Base-by-base conservation (phyloP, 2,888 invertebrate genomes). In the Abrostola triplasia region DNA sequence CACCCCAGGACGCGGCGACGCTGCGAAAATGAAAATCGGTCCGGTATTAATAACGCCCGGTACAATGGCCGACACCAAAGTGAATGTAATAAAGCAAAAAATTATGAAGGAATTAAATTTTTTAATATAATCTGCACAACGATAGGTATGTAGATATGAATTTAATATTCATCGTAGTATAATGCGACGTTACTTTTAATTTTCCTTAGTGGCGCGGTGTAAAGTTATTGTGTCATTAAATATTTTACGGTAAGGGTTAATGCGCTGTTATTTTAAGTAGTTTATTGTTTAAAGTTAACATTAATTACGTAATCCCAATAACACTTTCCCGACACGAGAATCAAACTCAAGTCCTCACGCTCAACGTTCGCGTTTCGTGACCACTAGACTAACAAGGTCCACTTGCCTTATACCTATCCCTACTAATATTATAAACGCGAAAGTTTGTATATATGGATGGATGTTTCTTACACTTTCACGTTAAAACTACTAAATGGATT, bases 1-100 rank as follows among this genome's bases (percentile, higher is more conserved):
- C 70, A 75, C 79, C 83, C 79, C 77, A 56, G 72, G 72, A 73
- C 73, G 81, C 68, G 67, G 76, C 73, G 72, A 73, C 73, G 81
- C 67, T 67, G 76, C 64, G 79, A 82, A 87, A 90, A 89, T 89
- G 84, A 89, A 88, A 91, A 89, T 89, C 85, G 84, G 81, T 77
- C 74, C 77, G 70, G 83, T 76, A 85, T 86, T 88, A 87, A 88
- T 88, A 88, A 87, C 74, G 74, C 76, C 68, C 59, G 71, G 65
- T 76, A 73, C 83, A 86, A 87, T 85, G 71, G 76, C 66, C 73
- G 75, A 70, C 79, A 64, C 76, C 79, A 79, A 82, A 76, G 67
- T 81, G 84, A 83, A 79, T 81, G 84, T 82, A 85, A 84, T 85
- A 87, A 86, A 85, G 82, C 77, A 81, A 80, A 88, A 77, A 88